Base-by-base conservation (phyloP, 1,140 invertebrate species). In the Spodoptera frugiperda region DNA sequence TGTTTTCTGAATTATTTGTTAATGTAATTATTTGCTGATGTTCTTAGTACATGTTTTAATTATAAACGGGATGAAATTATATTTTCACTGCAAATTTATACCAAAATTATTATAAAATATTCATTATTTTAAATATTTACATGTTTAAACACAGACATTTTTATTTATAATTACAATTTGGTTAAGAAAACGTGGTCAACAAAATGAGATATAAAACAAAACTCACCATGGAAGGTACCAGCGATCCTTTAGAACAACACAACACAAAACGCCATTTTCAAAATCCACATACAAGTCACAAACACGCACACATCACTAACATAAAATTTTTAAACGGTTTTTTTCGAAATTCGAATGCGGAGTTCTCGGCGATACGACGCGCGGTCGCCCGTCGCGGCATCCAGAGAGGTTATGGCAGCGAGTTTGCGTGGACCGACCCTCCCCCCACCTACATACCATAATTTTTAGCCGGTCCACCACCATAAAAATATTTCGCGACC, bases 151-250 rank as follows among this genome's bases (percentile, higher is more conserved):
- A 9, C n/a, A 53, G 1, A 17, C 8, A 17, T 5, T n/a, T 53
- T 17, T 17, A 17, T 17, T 9, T n/a, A 6, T 14, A 12, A 21
- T 49, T 49, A 21, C 12, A 71, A 71, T 70, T 21, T 39, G 15
- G 39, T 44, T 61, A 44, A 3, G n/a, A 67, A 44, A 63, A 44
- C 33, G 59, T 63, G 33, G n/a, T 14, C 33, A 63, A 39, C 39
- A 15, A 44, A 19, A 17, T 15, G 10, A 8, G 30, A 48, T 51
- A 71, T 25, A 15, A 59, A 74, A 65, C 17, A 25, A 2, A 54
- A 88, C 87, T 84, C 70, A 88, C 87, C 87, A 88, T 87, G 75
- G 79, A 85, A 82, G 82, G 85, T 82, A 82, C 76, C 83, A 65
- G 39, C 63, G 82, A 84, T 83, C 83, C 84, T 83, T 75, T 57